Conservation (phyloP, 92 coral and sea anemone species). For the Heteractis magnifica region DNA sequence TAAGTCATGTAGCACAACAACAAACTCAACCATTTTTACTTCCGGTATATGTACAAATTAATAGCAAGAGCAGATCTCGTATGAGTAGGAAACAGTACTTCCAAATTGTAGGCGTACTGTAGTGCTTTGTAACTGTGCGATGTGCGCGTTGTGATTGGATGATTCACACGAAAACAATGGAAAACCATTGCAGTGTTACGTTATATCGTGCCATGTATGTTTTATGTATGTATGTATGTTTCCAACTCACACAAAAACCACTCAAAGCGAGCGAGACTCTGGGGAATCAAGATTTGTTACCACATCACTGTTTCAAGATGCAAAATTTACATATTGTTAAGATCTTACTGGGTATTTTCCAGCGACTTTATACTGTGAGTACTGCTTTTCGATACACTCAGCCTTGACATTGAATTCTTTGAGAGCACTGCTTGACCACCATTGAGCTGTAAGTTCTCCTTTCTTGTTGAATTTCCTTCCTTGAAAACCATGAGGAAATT, state of each 20-base stretch:
- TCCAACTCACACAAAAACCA: no score
- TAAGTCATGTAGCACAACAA: neutral
- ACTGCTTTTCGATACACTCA: slow-evolving; percentile 87
- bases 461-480: slow-evolving; percentile 94
- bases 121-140: no score
- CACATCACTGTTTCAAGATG: no score
- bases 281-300: no score
- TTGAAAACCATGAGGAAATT: slow-evolving; percentile 12
- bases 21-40: no score
- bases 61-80: no score
- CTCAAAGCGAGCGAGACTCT: no score
- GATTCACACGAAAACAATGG: neutral
- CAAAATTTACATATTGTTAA: neutral
- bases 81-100: neutral
- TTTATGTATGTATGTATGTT: neutral
- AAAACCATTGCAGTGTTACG: no score
- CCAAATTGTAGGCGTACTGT: no score
- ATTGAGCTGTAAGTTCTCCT: slow-evolving; percentile 92
- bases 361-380: slow-evolving; percentile 81
- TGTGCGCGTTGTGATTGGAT: neutral
- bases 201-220: neutral
- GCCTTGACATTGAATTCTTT: slow-evolving; percentile 81
- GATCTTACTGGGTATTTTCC: slow-evolving; percentile 79
- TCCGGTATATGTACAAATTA: no score
- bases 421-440: slow-evolving; percentile 86